phyloP scores from a whole-genome alignment of 2,888 invertebrate genomes.

The Ernsta delagoae region DNA sequence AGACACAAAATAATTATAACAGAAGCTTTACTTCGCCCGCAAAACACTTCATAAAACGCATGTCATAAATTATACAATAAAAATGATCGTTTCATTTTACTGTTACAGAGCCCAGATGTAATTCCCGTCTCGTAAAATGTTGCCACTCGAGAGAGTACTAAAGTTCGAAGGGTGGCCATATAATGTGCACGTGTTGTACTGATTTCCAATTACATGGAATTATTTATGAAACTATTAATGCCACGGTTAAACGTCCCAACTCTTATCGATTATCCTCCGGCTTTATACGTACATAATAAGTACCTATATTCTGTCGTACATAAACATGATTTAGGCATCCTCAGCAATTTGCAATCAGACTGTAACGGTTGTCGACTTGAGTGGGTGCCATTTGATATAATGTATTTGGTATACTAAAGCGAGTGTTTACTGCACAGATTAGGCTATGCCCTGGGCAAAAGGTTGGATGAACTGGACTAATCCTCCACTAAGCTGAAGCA shows the following conservation, averaged over 20 bases:
- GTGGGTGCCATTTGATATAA: conserved; percentile 36
- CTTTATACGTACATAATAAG: too few relatives aligned
- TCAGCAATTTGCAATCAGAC: conserved; percentile 31
- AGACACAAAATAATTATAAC: conserved; percentile 55
- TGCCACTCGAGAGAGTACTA: conserved; percentile 49
- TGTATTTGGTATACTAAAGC: conserved; percentile 41
- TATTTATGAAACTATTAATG: conserved; percentile 33
- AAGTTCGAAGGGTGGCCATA: conserved; percentile 45
- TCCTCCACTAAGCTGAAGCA: conserved; percentile 52
- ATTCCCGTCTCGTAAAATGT: conserved; percentile 55
- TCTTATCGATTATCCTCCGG: conserved; percentile 15
- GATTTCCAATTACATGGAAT: conserved; percentile 48
- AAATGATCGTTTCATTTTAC: conserved; percentile 59
- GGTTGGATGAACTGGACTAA: conserved; percentile 60
- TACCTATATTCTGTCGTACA: too few relatives aligned
- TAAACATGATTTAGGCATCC: conserved; percentile 28
- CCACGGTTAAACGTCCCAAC: conserved; percentile 12
- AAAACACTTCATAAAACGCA: conserved; percentile 66
- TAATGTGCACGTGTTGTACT: conserved; percentile 55
- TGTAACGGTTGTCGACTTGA: conserved; percentile 30
- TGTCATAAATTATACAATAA: conserved; percentile 60
- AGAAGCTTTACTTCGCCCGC: conserved; percentile 57
- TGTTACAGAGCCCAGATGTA: conserved; percentile 43
- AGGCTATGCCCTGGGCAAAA: conserved; percentile 58
- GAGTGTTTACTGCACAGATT: conserved; percentile 61